Conservation (phyloP, 2,113 vertebrate genomes). For the Stegastes partitus region DNA sequence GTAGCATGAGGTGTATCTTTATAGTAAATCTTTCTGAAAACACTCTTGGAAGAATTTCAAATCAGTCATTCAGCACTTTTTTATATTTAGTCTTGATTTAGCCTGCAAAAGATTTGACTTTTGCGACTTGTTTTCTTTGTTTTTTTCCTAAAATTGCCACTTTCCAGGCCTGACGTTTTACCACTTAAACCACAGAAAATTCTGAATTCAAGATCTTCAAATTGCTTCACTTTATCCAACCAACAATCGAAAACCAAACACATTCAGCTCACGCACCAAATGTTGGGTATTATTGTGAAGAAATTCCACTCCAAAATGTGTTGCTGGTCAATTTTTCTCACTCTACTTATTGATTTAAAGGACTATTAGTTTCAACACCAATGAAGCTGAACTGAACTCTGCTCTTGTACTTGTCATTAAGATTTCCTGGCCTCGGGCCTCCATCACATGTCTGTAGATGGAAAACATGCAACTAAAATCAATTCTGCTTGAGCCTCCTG, state of each 20-base stretch:
- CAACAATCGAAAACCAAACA: neutral
- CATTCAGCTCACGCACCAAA: conserved; percentile 4
- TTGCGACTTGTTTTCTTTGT: too few relatives aligned
- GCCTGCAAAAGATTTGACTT: too few relatives aligned
- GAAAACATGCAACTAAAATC: conserved; percentile 21
- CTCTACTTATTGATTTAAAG: neutral
- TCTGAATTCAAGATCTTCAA: neutral
- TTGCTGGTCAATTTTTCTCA: neutral
- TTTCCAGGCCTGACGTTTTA: neutral
- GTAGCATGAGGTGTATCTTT: too few relatives aligned
- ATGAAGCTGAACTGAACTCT: neutral
- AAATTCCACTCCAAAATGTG: neutral
- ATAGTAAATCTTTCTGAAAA: neutral
- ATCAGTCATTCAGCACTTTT: neutral
- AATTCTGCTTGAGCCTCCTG: conserved; percentile 10
- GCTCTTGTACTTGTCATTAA: conserved; percentile 25
- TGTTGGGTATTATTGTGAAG: neutral
- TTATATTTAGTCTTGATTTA: conserved; percentile 3
- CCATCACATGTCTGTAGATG: neutral
- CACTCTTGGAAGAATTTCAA: neutral
- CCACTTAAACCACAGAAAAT: neutral
- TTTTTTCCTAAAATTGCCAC: neutral
- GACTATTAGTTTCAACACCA: neutral
- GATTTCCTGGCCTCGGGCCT: conserved; percentile 22
- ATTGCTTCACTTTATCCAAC: neutral